phyloP scores from a whole-genome alignment of 2,113 vertebrate species.

The Rhynchomys soricoides region DNA sequence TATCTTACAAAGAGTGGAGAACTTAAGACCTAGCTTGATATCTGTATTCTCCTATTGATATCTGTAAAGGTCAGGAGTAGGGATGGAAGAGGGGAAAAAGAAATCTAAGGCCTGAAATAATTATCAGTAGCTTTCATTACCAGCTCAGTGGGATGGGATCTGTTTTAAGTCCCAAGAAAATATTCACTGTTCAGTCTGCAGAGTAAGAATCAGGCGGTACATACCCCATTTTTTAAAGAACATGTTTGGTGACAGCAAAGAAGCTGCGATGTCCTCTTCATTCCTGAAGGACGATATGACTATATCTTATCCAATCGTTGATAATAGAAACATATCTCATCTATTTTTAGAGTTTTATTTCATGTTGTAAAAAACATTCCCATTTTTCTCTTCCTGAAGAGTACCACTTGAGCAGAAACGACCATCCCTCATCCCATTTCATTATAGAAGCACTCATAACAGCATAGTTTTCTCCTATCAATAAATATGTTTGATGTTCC shows the following conservation, averaged over 20 bases:
- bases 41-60: neutral
- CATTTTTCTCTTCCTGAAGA: constrained; percentile 66
- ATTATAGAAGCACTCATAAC: constrained; percentile 72
- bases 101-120: neutral
- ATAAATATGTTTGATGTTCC: constrained; percentile 74
- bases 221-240: neutral
- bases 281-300: constrained; percentile 35
- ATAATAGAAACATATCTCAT: constrained; percentile 33
- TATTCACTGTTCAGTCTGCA: neutral
- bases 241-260: neutral
- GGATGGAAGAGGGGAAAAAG: neutral
- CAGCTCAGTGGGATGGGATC: accelerated
- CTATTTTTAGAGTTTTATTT: constrained; percentile 75
- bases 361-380: constrained; percentile 64
- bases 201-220: accelerated
- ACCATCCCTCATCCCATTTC: constrained; percentile 57
- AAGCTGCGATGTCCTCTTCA: constrained; percentile 10
- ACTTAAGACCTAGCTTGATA: neutral
- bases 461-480: constrained; percentile 66
- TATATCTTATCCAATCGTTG: constrained; percentile 23
- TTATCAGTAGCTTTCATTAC: neutral
- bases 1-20: neutral
- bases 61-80: neutral
- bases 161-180: neutral
- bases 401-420: constrained; percentile 30